Conservation (phyloP, 2,888 invertebrate species). For the Troilus luridus region DNA sequence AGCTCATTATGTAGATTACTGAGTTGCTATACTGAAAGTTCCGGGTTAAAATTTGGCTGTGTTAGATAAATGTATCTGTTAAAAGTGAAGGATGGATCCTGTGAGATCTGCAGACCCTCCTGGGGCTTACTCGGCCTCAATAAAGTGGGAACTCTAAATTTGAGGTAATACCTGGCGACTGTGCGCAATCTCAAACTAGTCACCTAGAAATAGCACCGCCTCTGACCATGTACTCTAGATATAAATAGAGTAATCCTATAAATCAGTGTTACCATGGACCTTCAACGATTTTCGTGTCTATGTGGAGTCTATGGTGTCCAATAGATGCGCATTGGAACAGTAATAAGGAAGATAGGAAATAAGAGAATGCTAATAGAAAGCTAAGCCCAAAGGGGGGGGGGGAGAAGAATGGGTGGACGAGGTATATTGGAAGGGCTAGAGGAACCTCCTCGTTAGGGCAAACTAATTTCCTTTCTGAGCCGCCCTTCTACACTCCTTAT, state of each 20-base stretch:
- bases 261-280: neutral
- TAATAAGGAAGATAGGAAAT: conserved; percentile 7
- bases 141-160: no score
- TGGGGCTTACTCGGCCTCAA: no score
- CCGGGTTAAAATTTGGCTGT: no score
- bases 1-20: no score
- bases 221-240: no score
- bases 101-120: no score
- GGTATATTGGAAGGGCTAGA: conserved; percentile 14
- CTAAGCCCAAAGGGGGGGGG: neutral
- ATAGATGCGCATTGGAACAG: neutral
- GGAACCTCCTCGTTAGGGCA: conserved; percentile 23
- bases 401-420: neutral
- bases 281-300: neutral
- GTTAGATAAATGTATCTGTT: no score
- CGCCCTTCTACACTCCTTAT: conserved; percentile 11
- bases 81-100: no score
- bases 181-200: no score
- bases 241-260: neutral
- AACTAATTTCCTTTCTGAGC: conserved; percentile 29
- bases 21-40: no score
- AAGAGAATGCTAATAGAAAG: conserved; percentile 34
- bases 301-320: neutral
- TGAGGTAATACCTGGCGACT: no score
- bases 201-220: no score